Evolutionary conservation across 2,113 vertebrate species (phyloP).

Genomic region (Pampusana beccarii): DNA sequence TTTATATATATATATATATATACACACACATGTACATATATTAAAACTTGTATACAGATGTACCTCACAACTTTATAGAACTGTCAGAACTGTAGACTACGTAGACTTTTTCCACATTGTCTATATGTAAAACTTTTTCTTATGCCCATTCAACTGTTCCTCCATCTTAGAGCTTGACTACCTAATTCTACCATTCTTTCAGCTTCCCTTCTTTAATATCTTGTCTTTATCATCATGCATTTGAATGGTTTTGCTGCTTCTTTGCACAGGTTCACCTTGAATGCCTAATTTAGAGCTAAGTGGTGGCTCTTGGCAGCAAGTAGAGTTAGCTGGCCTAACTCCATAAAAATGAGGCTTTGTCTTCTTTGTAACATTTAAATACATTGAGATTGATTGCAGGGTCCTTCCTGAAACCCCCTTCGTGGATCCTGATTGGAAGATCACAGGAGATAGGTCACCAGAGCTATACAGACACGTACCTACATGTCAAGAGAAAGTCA

Average conservation of each 20-base stretch:
- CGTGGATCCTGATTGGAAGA: not conserved
- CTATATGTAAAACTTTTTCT: not conserved
- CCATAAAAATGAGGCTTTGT: not conserved
- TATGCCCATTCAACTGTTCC: not conserved
- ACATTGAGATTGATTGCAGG: not conserved
- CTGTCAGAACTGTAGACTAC: not conserved
- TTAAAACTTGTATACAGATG: not conserved
- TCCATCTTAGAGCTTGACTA: not conserved
- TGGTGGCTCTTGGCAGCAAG: not conserved
- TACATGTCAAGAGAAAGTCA: not conserved
- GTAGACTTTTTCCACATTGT: not conserved
- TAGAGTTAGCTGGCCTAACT: not conserved
- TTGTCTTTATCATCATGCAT: not conserved
- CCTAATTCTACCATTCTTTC: not conserved
- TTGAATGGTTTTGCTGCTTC: not conserved
- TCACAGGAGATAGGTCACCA: not conserved
- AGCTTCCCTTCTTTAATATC: not conserved
- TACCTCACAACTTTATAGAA: not conserved
- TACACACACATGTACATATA: accelerated
- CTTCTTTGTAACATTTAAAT: not conserved
- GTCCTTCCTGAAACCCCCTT: not conserved
- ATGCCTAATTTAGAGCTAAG: not conserved
- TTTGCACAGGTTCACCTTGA: not conserved
- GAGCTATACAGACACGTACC: not conserved
- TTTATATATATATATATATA: not conserved